Percentiles rank a stretch among this genome's conserved stretches.
phyloP scores from a whole-genome alignment of 1,140 invertebrate genomes.

The Octopus sinensis region DNA sequence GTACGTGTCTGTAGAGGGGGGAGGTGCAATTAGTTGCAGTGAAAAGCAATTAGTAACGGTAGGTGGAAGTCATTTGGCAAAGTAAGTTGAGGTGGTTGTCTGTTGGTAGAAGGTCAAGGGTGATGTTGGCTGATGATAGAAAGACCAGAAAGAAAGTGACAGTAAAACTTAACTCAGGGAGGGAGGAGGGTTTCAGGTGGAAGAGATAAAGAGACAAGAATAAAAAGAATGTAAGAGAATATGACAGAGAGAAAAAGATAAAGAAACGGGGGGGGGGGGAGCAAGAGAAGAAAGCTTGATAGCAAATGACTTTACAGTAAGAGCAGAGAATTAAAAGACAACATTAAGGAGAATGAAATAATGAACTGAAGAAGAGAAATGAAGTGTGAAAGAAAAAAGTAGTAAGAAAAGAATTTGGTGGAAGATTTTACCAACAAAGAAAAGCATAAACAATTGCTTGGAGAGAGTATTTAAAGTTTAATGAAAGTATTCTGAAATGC shows the following conservation, averaged over 20 bases:
- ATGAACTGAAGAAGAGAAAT: not conserved
- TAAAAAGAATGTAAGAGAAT: not conserved
- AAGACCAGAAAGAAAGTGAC: too few species aligned
- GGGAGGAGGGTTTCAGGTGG: too few species aligned
- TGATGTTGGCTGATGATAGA: too few species aligned
- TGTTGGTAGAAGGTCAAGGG: too few species aligned
- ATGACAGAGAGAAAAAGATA: not conserved
- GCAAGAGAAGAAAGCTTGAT: not conserved
- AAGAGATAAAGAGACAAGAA: not conserved
- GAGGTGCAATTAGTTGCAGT: too few species aligned
- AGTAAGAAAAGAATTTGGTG: not conserved
- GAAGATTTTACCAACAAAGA: not conserved
- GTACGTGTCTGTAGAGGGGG: too few species aligned
- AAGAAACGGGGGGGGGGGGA: not conserved
- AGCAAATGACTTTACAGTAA: not conserved
- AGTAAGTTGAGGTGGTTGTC: too few species aligned
- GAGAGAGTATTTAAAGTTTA: too few species aligned
- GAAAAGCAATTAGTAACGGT: too few species aligned
- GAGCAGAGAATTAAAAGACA: not conserved
- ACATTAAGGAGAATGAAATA: not conserved
- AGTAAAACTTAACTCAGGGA: too few species aligned
- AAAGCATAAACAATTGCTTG: not conserved
- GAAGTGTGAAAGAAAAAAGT: not conserved
- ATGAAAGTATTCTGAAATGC: too few species aligned
- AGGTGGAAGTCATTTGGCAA: too few species aligned